A percentile compares a stretch with the other conserved stretches of the same genome.
phyloP scores from a whole-genome alignment of 35 echinoderm and acorn worm genomes.

The Acanthaster planci region DNA sequence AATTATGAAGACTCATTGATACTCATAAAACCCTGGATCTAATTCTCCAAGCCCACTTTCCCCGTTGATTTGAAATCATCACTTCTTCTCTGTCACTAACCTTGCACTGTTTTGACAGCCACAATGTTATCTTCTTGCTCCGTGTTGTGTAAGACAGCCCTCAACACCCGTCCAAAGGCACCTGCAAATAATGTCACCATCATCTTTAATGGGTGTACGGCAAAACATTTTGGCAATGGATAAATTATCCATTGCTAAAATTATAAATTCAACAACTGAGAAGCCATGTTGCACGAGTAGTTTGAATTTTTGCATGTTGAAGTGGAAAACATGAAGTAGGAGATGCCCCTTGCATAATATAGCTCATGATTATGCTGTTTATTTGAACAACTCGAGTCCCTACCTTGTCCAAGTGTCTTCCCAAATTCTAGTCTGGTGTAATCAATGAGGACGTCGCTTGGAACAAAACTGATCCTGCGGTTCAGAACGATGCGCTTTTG shows the following conservation, averaged over 20 bases:
- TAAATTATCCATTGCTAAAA: neutral
- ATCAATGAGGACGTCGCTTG: neutral
- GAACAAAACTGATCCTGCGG: neutral
- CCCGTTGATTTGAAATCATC: neutral
- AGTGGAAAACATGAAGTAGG: too few species aligned
- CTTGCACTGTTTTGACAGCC: constrained; percentile 19
- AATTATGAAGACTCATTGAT: neutral
- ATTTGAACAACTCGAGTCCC: neutral
- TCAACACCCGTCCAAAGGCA: neutral
- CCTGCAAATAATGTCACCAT: neutral
- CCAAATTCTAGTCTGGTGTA: neutral
- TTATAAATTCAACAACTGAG: too few species aligned
- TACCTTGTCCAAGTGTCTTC: constrained; percentile 15
- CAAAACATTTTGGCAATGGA: neutral
- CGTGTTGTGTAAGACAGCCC: neutral
- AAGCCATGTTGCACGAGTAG: too few species aligned
- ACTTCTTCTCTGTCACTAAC: neutral
- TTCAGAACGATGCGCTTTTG: neutral
- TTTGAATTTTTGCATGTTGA: too few species aligned
- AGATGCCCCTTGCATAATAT: neutral
- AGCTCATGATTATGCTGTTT: neutral
- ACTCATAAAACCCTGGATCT: neutral
- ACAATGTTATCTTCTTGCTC: neutral
- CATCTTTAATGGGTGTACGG: neutral
- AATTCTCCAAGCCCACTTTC: too few species aligned